These are phyloP conservation scores for Volucella zonaria DNA, from an alignment of 2,888 invertebrate species.

Conservation along the genomic window DNA sequence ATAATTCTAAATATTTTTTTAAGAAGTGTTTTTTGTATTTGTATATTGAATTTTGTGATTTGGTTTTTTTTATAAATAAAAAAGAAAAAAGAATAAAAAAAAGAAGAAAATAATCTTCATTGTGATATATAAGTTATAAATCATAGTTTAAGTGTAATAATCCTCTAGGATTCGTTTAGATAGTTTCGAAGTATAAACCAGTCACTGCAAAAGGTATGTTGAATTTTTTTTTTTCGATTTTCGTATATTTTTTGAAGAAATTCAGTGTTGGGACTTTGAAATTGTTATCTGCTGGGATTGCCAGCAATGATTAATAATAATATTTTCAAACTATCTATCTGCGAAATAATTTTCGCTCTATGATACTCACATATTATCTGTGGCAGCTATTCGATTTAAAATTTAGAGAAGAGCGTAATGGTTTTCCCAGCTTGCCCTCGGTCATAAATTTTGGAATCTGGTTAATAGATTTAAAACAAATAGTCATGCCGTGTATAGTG, in stretches of 20 bases:
- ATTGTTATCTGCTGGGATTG: no score
- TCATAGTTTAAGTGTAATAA: constrained; percentile 47
- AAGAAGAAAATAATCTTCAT: constrained; percentile 38
- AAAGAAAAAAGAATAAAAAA: constrained; percentile 28
- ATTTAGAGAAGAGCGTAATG: no score
- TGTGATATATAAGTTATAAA: constrained; percentile 65
- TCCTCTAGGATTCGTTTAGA: constrained; percentile 57
- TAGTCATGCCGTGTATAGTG: no score
- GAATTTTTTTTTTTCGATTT: not conserved
- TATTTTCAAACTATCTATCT: no score
- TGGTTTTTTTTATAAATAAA: constrained; percentile 33
- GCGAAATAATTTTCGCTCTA: no score
- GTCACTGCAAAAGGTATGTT: constrained; percentile 52
- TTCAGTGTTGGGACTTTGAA: no score
- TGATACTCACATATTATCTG: no score
- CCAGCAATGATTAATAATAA: no score
- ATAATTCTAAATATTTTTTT: constrained; percentile 1
- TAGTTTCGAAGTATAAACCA: constrained; percentile 55
- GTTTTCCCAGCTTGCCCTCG: no score
- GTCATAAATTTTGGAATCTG: no score
- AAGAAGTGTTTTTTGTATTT: constrained; percentile 9
- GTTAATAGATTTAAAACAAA: no score
- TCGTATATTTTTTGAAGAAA: not conserved
- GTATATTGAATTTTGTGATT: constrained; percentile 39
- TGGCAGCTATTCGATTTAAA: no score